phyloP scores from a whole-genome alignment of 2,888 invertebrate species.

The Drosophila peninsularis region DNA sequence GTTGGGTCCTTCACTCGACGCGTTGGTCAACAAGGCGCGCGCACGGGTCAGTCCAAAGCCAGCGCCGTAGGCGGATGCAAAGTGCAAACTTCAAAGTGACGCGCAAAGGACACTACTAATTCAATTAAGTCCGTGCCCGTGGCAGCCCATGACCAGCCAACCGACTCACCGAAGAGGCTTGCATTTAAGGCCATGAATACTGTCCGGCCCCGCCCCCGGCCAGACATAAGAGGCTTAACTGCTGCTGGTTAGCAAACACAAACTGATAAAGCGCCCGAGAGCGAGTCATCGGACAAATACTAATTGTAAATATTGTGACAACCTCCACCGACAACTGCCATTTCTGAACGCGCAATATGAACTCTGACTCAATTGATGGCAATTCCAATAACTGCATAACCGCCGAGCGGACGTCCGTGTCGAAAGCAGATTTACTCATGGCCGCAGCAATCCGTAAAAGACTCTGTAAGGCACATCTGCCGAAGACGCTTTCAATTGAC shows the following conservation, averaged over 20 bases:
- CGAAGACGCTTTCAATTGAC: slow-evolving; percentile 7
- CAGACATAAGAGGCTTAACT: slow-evolving; percentile 56
- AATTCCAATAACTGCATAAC: slow-evolving; percentile 5
- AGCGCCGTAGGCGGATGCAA: slow-evolving; percentile 39
- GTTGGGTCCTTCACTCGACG: slow-evolving; percentile 18
- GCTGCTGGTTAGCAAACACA: slow-evolving; percentile 48
- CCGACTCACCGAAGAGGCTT: slow-evolving; percentile 1
- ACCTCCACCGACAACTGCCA: slow-evolving; percentile 3
- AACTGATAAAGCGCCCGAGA: slow-evolving; percentile 43
- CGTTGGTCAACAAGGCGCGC: slow-evolving; percentile 57
- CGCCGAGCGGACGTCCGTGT: neutral
- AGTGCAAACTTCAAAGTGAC: slow-evolving; percentile 75
- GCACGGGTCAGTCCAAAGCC: slow-evolving; percentile 28
- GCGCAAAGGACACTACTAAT: slow-evolving; percentile 71
- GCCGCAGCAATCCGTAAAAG: neutral
- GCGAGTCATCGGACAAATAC: slow-evolving; percentile 58
- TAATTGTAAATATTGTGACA: slow-evolving; percentile 51
- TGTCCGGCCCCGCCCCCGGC: neutral
- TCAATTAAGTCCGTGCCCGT: slow-evolving; percentile 69
- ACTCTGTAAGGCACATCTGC: slow-evolving; percentile 1
- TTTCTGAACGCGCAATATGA: slow-evolving; percentile 27
- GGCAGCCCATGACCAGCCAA: slow-evolving; percentile 9
- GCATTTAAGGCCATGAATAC: slow-evolving; percentile 11
- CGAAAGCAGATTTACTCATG: neutral
- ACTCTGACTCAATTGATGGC: slow-evolving; percentile 17